Evolutionary conservation across 2,888 invertebrate species (phyloP).

Genomic region (Cheilosia impressa): DNA sequence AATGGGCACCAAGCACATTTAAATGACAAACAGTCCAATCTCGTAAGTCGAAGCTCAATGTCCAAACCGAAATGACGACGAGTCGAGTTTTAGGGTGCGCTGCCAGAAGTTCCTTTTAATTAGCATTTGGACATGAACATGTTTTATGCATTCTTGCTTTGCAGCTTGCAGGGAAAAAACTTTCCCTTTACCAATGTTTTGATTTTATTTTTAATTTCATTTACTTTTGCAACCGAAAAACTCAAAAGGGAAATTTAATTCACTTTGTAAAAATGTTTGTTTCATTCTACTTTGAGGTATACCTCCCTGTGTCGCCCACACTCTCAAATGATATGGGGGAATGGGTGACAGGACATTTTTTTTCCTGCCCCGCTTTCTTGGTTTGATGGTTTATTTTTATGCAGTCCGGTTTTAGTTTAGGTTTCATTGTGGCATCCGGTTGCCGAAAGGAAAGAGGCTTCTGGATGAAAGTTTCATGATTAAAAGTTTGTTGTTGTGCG

Average conservation of each 20-base stretch:
- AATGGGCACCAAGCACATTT: slow-evolving; percentile 45
- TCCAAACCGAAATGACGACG: slow-evolving; percentile 27
- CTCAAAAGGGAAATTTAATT: slow-evolving; percentile 39
- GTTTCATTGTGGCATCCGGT: slow-evolving; percentile 49
- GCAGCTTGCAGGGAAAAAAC: neutral
- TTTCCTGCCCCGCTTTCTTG: slow-evolving; percentile 16
- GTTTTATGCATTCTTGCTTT: slow-evolving; percentile 63
- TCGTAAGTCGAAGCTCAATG: slow-evolving; percentile 44
- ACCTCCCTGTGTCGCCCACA: neutral
- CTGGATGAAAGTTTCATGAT: slow-evolving; percentile 29
- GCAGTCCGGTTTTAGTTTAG: slow-evolving; percentile 24
- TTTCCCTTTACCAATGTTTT: slow-evolving; percentile 1
- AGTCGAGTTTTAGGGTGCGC: slow-evolving; percentile 10
- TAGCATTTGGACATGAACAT: slow-evolving; percentile 60
- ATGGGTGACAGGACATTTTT: slow-evolving; percentile 40
- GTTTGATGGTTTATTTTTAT: slow-evolving; percentile 7
- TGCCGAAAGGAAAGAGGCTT: slow-evolving; percentile 7
- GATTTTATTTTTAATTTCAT: slow-evolving; percentile 25
- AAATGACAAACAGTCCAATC: slow-evolving; percentile 71
- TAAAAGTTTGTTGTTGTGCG: slow-evolving; percentile 38
- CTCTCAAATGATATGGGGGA: slow-evolving; percentile 3
- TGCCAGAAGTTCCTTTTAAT: slow-evolving; percentile 65
- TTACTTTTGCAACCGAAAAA: slow-evolving; percentile 28
- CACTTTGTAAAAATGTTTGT: slow-evolving; percentile 41
- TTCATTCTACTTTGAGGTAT: slow-evolving; percentile 36